phyloP scores from a whole-genome alignment of 37 sponge, comb jelly and placozoan genomes.

The Mnemiopsis leidyi region DNA sequence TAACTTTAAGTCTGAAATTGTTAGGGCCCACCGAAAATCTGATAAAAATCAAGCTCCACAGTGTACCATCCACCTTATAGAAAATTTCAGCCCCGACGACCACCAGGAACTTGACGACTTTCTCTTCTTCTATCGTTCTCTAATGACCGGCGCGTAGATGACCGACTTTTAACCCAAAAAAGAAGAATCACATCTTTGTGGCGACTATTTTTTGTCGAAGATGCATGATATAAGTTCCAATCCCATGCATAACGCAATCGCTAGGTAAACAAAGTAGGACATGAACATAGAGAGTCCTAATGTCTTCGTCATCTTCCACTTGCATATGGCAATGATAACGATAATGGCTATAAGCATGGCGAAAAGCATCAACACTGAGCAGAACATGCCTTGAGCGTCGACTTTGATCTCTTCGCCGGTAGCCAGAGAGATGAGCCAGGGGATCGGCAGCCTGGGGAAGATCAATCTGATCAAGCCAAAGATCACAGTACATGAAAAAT shows the following conservation, averaged over 20 bases:
- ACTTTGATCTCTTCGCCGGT: background rate
- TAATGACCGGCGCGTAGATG: background rate
- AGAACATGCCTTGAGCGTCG: conserved; percentile 53
- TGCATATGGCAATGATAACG: conserved; percentile 3
- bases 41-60: background rate
- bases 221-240: background rate
- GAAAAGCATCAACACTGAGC: conserved; percentile 33
- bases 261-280: conserved; percentile 54
- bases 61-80: background rate
- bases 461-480: background rate
- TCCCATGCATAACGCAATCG: conserved; percentile 53
- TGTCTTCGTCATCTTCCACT: conserved; percentile 39
- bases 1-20: background rate
- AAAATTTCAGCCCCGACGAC: background rate
- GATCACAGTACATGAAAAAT: background rate
- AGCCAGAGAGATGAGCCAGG: conserved; percentile 11
- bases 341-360: conserved; percentile 63
- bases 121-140: background rate
- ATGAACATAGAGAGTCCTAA: conserved; percentile 53
- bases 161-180: background rate
- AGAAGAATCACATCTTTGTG: background rate
- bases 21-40: background rate
- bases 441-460: conserved; percentile 25
- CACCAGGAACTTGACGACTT: background rate
- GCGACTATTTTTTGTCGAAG: conserved; percentile 2